phyloP scores from a whole-genome alignment of 2,113 vertebrate genomes.

The Saguinus midas region DNA sequence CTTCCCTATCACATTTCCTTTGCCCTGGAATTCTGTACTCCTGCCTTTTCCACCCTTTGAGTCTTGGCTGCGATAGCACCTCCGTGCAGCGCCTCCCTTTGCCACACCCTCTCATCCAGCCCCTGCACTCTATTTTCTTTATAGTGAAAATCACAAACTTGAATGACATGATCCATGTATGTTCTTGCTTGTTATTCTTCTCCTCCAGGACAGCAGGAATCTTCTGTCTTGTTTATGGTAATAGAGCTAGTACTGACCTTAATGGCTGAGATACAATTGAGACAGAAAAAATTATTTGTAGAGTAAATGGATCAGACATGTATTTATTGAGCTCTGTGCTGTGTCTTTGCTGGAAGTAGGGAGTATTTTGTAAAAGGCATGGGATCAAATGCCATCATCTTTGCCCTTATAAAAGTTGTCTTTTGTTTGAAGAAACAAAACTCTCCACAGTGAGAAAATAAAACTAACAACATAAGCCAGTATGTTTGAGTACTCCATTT shows the following conservation, averaged over 20 bases:
- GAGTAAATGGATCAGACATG: not conserved
- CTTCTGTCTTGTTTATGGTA: not conserved
- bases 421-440: not conserved
- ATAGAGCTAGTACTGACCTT: not conserved
- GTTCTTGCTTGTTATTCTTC: rapidly evolving
- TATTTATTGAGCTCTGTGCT: not conserved
- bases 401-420: not conserved
- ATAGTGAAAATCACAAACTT: too few relatives aligned
- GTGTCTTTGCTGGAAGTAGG: rapidly evolving
- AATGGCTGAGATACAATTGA: not conserved
- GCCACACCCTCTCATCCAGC: not conserved
- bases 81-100: not conserved
- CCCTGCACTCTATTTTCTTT: not conserved
- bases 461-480: not conserved
- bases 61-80: not conserved
- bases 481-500: not conserved
- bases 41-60: too few relatives aligned
- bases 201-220: not conserved
- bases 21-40: not conserved
- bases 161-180: rapidly evolving
- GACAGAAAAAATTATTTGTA: not conserved
- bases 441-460: not conserved
- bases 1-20: not conserved
- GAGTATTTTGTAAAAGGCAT: not conserved
- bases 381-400: not conserved